Conservation (phyloP, 2,113 vertebrate species). For the Procavia capensis region DNA sequence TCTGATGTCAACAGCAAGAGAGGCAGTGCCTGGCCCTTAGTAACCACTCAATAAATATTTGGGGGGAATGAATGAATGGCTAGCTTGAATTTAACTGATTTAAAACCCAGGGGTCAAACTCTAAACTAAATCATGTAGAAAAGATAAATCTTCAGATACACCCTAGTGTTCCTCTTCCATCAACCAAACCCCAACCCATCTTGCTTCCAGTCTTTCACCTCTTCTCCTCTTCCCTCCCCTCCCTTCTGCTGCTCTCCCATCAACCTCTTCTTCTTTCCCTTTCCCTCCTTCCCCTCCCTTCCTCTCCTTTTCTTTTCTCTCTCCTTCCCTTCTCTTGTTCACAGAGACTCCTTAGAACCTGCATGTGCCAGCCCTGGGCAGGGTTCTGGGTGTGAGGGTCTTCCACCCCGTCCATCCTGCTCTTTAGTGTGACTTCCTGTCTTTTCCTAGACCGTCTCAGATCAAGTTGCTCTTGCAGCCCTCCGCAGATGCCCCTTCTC, state of each 20-base stretch:
- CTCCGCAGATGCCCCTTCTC: neutral
- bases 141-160: neutral
- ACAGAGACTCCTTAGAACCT: neutral
- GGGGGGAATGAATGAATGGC: neutral
- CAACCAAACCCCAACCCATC: fast-evolving
- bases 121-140: neutral
- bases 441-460: neutral
- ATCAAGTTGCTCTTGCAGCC: neutral
- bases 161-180: neutral
- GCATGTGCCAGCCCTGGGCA: neutral
- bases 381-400: neutral
- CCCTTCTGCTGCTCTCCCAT: neutral
- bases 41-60: neutral
- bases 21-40: neutral
- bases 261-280: neutral
- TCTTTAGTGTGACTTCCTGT: neutral
- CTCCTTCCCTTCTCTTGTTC: neutral
- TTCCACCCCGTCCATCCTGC: neutral
- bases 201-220: neutral
- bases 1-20: neutral
- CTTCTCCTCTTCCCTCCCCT: neutral
- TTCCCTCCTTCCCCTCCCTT: neutral
- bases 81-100: neutral
- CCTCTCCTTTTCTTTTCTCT: neutral
- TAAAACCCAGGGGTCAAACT: neutral